Base-by-base conservation (phyloP, 2,888 invertebrate genomes). In the Tachina fera region DNA sequence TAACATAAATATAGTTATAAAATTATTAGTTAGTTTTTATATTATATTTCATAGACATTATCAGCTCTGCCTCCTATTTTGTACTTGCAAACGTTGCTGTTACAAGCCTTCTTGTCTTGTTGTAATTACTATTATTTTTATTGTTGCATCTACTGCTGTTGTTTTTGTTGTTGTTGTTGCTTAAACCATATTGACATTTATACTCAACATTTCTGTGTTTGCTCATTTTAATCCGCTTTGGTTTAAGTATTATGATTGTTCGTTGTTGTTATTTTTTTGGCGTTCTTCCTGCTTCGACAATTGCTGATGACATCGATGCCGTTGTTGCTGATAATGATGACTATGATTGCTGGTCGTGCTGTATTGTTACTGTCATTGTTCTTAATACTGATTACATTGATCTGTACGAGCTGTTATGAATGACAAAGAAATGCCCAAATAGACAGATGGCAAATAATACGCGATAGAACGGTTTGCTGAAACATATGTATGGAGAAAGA, bases 181-280 rank as follows among this genome's bases (percentile, higher is more conserved):
- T 82, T 78, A 45, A 68, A 72, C 22, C 68, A 80, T 86, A 83
- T 86, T 86, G 80, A 80, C 77, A 77, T 83, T 72, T 70, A 68
- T 80, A 43, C 67, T 83, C 61, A 82, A 82, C 82, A 74, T 82
- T 75, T 68, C 72, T 81, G 68, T 77, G 77, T 84, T 84, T 76
- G 77, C 72, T 81, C 81, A 56, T 76, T 81, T 84, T 81, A 77
- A 84, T 84, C 84, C 76, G 84, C 81, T 84, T 84, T 84, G 72
- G 61, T 81, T 81, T 72, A 84, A 81, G 72, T 81, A 81, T 84
- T 72, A 84, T 77, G 49, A 56, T 58, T 61, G 41, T 74, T 74
- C 22, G 31, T 63, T 65, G 45, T 58, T 72, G 3, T 65, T 72
- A 8, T 72, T 70, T 41, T 53, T 56, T 14, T 43, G 10, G 19